These are phyloP conservation scores for Poecilia gillii DNA, from an alignment of 2,797 vertebrate genomes.

Conservation along the genomic window DNA sequence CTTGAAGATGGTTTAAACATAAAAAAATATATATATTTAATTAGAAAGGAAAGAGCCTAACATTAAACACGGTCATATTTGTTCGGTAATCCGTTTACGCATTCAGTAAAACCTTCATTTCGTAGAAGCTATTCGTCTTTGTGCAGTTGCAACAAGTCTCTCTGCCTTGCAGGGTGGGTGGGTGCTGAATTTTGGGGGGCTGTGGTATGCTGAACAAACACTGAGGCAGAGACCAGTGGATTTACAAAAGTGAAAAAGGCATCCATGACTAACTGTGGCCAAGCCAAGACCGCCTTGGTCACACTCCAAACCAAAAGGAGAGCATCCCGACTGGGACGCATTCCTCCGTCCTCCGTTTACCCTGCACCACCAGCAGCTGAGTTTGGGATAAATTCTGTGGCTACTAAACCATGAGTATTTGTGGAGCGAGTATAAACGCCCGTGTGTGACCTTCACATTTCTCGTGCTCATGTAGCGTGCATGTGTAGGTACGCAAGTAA, in stretches of 20 bases:
- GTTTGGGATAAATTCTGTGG: constrained; percentile 62
- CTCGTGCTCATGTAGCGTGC: constrained; percentile 23
- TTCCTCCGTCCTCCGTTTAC: constrained; percentile 62
- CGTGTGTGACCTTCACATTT: constrained; percentile 43
- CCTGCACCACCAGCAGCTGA: constrained; percentile 59
- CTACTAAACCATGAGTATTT: constrained; percentile 47
- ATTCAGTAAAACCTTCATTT: neutral
- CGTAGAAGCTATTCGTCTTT: constrained; percentile 13
- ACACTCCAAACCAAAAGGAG: constrained; percentile 66
- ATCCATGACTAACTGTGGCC: constrained; percentile 62
- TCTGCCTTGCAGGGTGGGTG: constrained; percentile 36
- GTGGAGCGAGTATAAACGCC: constrained; percentile 21
- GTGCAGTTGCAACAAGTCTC: constrained; percentile 17
- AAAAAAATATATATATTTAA: neutral
- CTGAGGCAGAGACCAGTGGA: constrained; percentile 40
- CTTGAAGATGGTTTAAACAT: neutral
- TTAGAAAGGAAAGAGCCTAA: neutral
- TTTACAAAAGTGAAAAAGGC: constrained; percentile 66
- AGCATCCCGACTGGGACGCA: constrained; percentile 59
- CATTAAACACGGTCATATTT: neutral
- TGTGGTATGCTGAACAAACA: constrained; percentile 67
- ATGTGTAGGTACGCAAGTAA: constrained; percentile 36
- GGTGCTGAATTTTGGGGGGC: constrained; percentile 43
- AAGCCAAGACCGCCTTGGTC: constrained; percentile 64
- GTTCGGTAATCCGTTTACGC: neutral